Conservation (phyloP, 2,888 invertebrate species). For the Stenichneumon culpator region DNA sequence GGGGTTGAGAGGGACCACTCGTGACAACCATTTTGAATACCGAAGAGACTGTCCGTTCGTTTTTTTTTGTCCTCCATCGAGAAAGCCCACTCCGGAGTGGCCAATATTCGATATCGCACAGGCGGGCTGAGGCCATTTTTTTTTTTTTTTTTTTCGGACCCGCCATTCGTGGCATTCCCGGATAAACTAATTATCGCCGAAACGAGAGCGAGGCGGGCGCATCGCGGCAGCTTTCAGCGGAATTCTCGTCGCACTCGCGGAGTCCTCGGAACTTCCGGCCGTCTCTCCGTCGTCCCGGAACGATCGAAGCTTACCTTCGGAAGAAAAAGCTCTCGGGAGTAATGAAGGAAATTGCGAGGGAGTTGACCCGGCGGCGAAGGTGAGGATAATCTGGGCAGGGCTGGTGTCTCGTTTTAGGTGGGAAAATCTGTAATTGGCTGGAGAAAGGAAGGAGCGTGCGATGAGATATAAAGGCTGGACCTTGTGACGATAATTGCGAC, state of each 20-base stretch:
- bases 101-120: constrained; percentile 67
- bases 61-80: constrained; percentile 51
- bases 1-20: background rate
- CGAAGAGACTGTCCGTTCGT: constrained; percentile 42
- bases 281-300: constrained; percentile 8
- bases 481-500: constrained; percentile 29
- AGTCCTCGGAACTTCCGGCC: constrained; percentile 8
- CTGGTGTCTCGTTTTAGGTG: constrained; percentile 54
- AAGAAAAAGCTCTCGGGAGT: constrained; percentile 63
- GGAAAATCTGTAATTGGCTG: constrained; percentile 58
- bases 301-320: constrained; percentile 45
- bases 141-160: background rate
- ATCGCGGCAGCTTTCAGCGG: constrained; percentile 66
- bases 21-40: constrained; percentile 67
- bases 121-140: background rate
- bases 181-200: constrained; percentile 71
- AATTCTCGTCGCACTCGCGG: constrained; percentile 61
- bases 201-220: constrained; percentile 54
- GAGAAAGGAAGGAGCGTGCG: background rate
- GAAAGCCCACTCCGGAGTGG: constrained; percentile 52
- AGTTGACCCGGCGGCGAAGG: constrained; percentile 48
- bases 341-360: constrained; percentile 65
- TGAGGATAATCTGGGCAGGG: constrained; percentile 55
- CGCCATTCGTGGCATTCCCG: constrained; percentile 76
- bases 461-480: constrained; percentile 2